Conservation (phyloP, 2,888 invertebrate genomes). For the Tiphia femorata region DNA sequence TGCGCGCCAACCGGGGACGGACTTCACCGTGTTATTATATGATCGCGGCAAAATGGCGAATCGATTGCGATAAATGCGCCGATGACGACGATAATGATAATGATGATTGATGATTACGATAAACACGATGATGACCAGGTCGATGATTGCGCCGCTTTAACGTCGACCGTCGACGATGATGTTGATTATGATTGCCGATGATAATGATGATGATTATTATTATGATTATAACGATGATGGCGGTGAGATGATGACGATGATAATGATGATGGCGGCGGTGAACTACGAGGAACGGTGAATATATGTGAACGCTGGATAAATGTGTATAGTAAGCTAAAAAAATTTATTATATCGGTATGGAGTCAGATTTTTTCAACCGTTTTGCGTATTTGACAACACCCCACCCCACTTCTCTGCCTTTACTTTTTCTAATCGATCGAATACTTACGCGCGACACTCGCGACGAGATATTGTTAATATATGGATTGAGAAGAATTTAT, state of each 20-base stretch:
- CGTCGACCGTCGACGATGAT: slow-evolving; percentile 28
- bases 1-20: slow-evolving; percentile 14
- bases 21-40: slow-evolving; percentile 6
- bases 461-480: too few species aligned
- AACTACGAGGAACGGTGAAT: slow-evolving; percentile 35
- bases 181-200: slow-evolving; percentile 36
- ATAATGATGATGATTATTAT: slow-evolving; percentile 14
- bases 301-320: too few species aligned
- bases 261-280: slow-evolving; percentile 48
- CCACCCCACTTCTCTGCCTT: too few species aligned
- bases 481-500: too few species aligned
- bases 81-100: slow-evolving; percentile 48
- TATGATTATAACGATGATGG: slow-evolving; percentile 17
- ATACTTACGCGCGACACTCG: too few species aligned
- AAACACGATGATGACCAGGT: too few species aligned
- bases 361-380: slow-evolving; percentile 65
- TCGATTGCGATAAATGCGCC: too few species aligned
- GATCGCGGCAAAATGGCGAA: slow-evolving; percentile 26
- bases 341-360: slow-evolving; percentile 67
- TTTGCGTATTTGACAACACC: too few species aligned
- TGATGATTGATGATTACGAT: too few species aligned
- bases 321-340: slow-evolving; percentile 67
- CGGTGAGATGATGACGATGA: slow-evolving; percentile 47
- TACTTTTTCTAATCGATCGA: too few species aligned
- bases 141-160: too few species aligned